phyloP scores from a whole-genome alignment of 23 tunicate species.

The Trididemnum clinides region DNA sequence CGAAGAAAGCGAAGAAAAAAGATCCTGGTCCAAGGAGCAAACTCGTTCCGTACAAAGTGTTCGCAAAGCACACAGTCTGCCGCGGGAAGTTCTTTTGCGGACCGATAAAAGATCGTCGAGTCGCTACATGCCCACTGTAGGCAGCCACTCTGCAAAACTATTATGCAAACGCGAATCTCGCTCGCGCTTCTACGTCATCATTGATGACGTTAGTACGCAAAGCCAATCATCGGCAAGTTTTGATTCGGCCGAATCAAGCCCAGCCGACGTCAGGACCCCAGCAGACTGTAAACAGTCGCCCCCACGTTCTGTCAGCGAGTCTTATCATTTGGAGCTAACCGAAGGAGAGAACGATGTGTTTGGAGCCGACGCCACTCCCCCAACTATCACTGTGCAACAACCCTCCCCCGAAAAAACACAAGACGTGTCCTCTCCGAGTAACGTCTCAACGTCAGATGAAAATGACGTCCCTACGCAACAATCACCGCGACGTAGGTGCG shows the following conservation, averaged over 20 bases:
- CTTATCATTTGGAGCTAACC: not conserved
- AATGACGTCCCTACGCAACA: not conserved
- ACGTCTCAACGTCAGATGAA: not conserved
- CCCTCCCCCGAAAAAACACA: conserved; percentile 10
- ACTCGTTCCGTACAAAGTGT: too few relatives aligned
- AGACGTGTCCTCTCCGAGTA: not conserved
- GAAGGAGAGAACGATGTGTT: conserved; percentile 15
- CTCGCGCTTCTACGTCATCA: not conserved
- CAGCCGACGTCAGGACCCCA: not conserved
- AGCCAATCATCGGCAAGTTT: not conserved
- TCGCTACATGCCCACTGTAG: too few relatives aligned
- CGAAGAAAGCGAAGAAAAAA: not conserved
- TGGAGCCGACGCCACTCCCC: not conserved
- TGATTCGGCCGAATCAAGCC: not conserved
- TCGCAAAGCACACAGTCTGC: too few relatives aligned
- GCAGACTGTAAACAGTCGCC: not conserved
- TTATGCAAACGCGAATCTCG: conserved; percentile 9
- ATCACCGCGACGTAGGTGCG: not conserved
- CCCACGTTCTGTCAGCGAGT: not conserved
- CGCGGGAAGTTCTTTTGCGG: too few relatives aligned
- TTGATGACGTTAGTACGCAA: not conserved
- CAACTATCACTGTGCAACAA: not conserved
- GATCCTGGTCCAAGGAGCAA: not conserved
- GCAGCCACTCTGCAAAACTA: not conserved
- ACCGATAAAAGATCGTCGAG: too few relatives aligned